phyloP scores from a whole-genome alignment of 2,113 vertebrate species.

The Vulpes lagopus region DNA sequence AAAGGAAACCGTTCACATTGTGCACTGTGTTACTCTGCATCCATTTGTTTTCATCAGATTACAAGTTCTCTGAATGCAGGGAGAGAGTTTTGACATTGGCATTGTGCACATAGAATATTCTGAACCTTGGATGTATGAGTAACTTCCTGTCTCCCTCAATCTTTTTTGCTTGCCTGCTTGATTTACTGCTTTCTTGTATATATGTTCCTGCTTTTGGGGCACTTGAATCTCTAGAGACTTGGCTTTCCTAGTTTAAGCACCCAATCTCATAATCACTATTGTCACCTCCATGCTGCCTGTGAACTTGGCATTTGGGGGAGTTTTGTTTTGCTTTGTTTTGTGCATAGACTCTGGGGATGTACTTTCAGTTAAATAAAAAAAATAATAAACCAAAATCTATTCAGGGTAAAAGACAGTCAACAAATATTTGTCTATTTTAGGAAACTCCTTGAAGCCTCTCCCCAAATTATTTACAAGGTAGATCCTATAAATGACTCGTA shows the following conservation, averaged over 20 bases:
- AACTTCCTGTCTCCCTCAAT: neutral
- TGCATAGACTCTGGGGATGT: neutral
- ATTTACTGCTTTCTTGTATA: neutral
- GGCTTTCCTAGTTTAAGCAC: neutral
- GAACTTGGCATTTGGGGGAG: neutral
- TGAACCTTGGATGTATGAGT: neutral
- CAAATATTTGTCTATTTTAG: neutral
- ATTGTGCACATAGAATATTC: neutral
- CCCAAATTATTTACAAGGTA: neutral
- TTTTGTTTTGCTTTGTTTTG: neutral
- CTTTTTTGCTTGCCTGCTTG: neutral
- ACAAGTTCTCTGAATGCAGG: neutral
- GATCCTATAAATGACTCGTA: neutral
- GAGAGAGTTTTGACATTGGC: neutral
- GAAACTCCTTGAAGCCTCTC: neutral
- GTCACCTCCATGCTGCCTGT: neutral
- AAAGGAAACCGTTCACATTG: neutral
- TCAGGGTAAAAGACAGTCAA: neutral
- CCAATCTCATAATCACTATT: neutral
- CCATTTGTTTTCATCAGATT: neutral
- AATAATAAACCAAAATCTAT: neutral
- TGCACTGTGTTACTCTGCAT: neutral
- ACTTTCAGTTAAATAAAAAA: neutral
- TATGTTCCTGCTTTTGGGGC: neutral
- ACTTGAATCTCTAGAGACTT: neutral